Percentiles rank a stretch among this genome's conserved stretches.
Evolutionary conservation across 1,140 invertebrate species (phyloP).

Genomic region (Epicauta chinensis): DNA sequence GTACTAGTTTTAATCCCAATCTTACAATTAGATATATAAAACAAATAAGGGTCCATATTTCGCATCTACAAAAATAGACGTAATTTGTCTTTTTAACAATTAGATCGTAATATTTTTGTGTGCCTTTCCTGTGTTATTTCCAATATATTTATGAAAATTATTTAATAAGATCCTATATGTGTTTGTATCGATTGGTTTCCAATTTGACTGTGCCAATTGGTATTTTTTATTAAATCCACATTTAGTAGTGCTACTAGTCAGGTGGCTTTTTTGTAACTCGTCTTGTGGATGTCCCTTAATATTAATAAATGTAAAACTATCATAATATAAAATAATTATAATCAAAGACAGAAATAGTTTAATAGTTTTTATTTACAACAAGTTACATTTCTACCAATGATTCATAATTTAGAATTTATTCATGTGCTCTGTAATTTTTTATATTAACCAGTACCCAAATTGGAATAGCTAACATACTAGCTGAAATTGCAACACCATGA

Average conservation of each 20-base stretch:
- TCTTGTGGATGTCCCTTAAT: too few species aligned
- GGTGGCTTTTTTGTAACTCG: neutral
- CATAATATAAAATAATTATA: too few species aligned
- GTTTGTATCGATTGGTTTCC: neutral
- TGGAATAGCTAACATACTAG: conserved; percentile 18
- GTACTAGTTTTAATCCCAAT: too few species aligned
- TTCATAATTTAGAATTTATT: conserved; percentile 10
- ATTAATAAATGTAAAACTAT: too few species aligned
- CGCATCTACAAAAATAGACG: too few species aligned
- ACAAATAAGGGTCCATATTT: too few species aligned
- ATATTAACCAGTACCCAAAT: conserved; percentile 26
- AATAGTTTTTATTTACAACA: neutral
- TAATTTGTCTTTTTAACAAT: too few species aligned
- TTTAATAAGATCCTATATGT: too few species aligned
- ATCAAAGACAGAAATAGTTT: too few species aligned
- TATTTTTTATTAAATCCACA: neutral
- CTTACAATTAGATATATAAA: too few species aligned
- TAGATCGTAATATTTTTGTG: conserved; percentile 11
- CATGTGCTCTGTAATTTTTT: conserved; percentile 21
- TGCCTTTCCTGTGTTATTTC: conserved; percentile 13
- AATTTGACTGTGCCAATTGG: conserved; percentile 11
- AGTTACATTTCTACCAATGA: neutral
- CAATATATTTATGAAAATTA: too few species aligned
- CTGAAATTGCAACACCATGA: conserved; percentile 21
- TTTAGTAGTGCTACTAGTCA: neutral